Percentiles rank a stretch among this genome's conserved stretches.
Evolutionary conservation across 2,797 vertebrate genomes (phyloP).

Genomic region (Sebastes wilsoni): DNA sequence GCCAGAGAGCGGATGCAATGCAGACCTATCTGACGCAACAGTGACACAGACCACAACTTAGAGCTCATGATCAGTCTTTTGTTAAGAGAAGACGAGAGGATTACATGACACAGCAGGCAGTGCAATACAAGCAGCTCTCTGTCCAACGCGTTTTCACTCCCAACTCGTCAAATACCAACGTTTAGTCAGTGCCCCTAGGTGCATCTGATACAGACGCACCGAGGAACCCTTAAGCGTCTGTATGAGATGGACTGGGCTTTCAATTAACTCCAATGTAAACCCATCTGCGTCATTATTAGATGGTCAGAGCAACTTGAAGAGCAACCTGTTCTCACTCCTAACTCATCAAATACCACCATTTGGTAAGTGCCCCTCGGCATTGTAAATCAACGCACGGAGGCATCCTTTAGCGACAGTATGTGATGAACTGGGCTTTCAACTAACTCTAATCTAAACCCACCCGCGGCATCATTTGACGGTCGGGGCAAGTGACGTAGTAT

Average conservation of each 20-base stretch:
- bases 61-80: constrained; percentile 59
- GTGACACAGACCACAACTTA: constrained; percentile 39
- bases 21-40: constrained; percentile 51
- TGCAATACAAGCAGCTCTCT: constrained; percentile 32
- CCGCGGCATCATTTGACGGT: neutral
- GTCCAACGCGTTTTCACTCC: neutral
- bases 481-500: too few species aligned
- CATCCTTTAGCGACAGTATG: neutral
- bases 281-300: neutral
- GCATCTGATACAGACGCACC: neutral
- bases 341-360: neutral
- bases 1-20: constrained; percentile 30
- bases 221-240: neutral
- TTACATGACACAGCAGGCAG: constrained; percentile 62
- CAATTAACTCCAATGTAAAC: neutral
- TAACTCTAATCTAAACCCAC: neutral
- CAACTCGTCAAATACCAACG: neutral
- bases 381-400: neutral
- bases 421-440: neutral
- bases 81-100: constrained; percentile 49
- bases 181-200: neutral
- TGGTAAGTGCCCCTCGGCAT: neutral
- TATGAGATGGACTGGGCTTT: neutral
- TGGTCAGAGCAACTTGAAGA: too few species aligned
- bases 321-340: too few species aligned